Conservation (phyloP, 2,888 invertebrate genomes). For the Cheilosia urbana region DNA sequence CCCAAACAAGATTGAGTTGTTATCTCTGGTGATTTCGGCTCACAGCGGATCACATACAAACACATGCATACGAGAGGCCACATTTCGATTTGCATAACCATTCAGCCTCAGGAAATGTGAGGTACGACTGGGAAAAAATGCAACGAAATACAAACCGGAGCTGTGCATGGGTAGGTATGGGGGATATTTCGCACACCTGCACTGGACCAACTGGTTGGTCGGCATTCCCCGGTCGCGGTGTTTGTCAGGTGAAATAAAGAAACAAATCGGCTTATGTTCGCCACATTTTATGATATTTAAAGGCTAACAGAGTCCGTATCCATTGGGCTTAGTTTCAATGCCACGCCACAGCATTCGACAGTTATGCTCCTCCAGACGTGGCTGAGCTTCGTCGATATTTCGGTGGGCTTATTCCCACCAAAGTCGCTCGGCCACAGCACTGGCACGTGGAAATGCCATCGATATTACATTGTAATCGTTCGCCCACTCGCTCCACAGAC, state of each 20-base stretch:
- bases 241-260: conserved; percentile 3
- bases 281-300: conserved; percentile 32
- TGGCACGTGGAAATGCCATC: conserved; percentile 93
- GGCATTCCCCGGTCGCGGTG: conserved; percentile 45
- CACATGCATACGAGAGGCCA: not conserved
- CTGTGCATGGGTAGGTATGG: conserved; percentile 12
- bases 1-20: conserved; percentile 61
- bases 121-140: conserved; percentile 24
- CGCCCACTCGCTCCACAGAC: conserved; percentile 96
- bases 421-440: conserved; percentile 93
- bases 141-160: conserved; percentile 55
- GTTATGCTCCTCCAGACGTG: conserved; percentile 88
- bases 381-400: conserved; percentile 84
- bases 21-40: conserved; percentile 6
- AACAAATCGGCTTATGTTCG: conserved; percentile 12
- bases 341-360: conserved; percentile 88
- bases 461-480: conserved; percentile 87
- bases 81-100: conserved; percentile 61
- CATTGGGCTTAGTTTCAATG: conserved; percentile 87
- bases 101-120: conserved; percentile 57
- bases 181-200: conserved; percentile 68
- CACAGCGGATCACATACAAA: conserved; percentile 1
- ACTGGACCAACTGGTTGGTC: conserved; percentile 64
- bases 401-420: conserved; percentile 86
- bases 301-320: conserved; percentile 86